Percentiles rank a stretch among this genome's conserved stretches.
Evolutionary conservation across 2,888 invertebrate genomes (phyloP).

Genomic region (Metallyticus violacea): DNA sequence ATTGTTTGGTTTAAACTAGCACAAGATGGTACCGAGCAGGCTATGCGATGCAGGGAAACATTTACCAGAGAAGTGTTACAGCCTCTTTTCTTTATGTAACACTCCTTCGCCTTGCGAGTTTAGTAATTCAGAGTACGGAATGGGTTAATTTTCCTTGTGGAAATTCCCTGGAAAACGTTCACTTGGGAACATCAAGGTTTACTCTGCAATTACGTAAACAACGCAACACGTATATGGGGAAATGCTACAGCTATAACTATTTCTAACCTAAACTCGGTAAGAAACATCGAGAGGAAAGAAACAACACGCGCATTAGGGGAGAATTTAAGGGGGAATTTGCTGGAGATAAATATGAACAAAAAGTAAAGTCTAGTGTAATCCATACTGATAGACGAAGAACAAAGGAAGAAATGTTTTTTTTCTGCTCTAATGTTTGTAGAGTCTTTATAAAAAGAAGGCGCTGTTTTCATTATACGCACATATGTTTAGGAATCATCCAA

Average conservation of each 20-base stretch:
- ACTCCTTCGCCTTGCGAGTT: background rate
- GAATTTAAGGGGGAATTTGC: background rate
- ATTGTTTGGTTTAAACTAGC: background rate
- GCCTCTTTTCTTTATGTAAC: background rate
- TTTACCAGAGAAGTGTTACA: background rate
- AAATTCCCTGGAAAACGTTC: slow-evolving; percentile 4
- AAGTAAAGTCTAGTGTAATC: background rate
- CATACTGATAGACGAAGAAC: background rate
- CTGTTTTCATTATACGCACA: no score
- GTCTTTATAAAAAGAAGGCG: background rate
- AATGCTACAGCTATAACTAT: background rate
- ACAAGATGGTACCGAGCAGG: background rate
- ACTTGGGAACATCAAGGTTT: slow-evolving; percentile 3
- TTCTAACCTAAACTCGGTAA: background rate
- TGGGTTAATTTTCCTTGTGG: slow-evolving; percentile 20
- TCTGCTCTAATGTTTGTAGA: background rate
- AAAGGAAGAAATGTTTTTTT: background rate
- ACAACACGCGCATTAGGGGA: background rate
- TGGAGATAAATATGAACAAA: background rate
- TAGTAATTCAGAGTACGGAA: background rate
- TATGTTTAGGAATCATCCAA: no score
- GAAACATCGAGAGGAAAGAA: background rate
- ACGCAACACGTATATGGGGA: slow-evolving; percentile 1
- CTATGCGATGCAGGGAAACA: background rate
- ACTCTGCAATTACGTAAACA: slow-evolving; percentile 15